These are phyloP conservation scores for Bombus superbus DNA, from an alignment of 1,140 invertebrate genomes.

Conservation along the genomic window DNA sequence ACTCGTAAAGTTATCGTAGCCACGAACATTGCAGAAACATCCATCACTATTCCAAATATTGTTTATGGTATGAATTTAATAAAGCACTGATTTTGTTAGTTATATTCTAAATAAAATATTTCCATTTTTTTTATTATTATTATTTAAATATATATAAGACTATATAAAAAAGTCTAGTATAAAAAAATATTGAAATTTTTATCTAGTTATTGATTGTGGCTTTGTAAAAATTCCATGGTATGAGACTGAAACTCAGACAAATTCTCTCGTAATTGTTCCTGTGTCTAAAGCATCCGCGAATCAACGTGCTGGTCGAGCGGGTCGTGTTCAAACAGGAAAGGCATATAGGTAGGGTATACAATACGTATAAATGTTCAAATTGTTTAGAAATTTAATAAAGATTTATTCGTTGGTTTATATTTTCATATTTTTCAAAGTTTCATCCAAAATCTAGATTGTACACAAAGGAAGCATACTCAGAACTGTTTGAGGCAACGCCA, in stretches of 20 bases:
- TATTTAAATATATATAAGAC: neutral
- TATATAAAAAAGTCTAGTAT: neutral
- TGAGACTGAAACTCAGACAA: slow-evolving; percentile 92
- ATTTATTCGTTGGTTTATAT: slow-evolving; percentile 42
- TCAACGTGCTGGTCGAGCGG: slow-evolving; percentile 96
- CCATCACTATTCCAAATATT: slow-evolving; percentile 93
- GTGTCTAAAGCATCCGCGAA: slow-evolving; percentile 94
- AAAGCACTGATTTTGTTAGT: neutral
- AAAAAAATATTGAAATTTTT: slow-evolving; percentile 67
- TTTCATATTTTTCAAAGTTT: slow-evolving; percentile 52
- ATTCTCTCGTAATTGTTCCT: slow-evolving; percentile 92
- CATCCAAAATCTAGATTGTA: slow-evolving; percentile 85
- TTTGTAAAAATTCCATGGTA: slow-evolving; percentile 98
- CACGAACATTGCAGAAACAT: slow-evolving; percentile 99
- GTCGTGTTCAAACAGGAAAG: slow-evolving; percentile 92
- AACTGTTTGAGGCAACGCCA: slow-evolving; percentile 88
- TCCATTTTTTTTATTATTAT: neutral
- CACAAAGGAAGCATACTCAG: slow-evolving; percentile 90
- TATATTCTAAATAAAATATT: neutral
- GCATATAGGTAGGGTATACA: slow-evolving; percentile 87
- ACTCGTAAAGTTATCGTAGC: slow-evolving; percentile 96
- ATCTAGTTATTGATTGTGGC: slow-evolving; percentile 95
- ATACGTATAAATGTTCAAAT: neutral
- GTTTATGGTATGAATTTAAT: slow-evolving; percentile 87
- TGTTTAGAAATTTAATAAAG: neutral